These are phyloP conservation scores for Eupithecia inturbata DNA, from an alignment of 2,888 invertebrate genomes.

Conservation along the genomic window DNA sequence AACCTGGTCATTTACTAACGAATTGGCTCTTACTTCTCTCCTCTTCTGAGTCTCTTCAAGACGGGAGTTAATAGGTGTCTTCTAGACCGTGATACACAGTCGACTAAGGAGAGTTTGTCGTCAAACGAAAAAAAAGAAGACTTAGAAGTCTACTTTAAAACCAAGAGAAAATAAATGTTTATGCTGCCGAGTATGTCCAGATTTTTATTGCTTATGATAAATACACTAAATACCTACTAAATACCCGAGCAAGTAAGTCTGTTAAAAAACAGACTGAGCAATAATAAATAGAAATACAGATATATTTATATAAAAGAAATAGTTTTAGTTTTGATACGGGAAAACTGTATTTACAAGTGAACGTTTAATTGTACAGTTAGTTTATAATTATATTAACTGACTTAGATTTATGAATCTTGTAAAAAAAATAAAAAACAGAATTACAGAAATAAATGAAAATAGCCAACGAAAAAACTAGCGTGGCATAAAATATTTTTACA, in stretches of 20 bases:
- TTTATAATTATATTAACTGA: constrained; percentile 58
- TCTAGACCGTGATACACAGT: too few relatives aligned
- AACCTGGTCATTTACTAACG: too few relatives aligned
- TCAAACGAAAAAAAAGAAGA: too few relatives aligned
- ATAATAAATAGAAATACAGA: background rate
- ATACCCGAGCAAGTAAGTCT: background rate
- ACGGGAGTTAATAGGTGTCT: too few relatives aligned
- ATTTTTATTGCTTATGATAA: background rate
- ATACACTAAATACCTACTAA: background rate
- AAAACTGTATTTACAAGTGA: constrained; percentile 36
- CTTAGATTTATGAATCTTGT: constrained; percentile 58
- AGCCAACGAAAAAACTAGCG: constrained; percentile 59
- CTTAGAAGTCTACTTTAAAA: too few relatives aligned
- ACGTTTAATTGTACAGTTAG: constrained; percentile 39
- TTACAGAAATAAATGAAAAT: constrained; percentile 48
- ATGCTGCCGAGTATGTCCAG: background rate
- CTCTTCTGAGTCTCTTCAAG: too few relatives aligned
- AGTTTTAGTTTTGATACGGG: constrained; percentile 29
- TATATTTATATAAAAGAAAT: constrained; percentile 20
- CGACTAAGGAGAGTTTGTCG: too few relatives aligned
- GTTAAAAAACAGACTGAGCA: background rate
- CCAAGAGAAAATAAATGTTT: background rate
- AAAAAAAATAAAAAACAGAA: constrained; percentile 52
- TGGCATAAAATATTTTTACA: constrained; percentile 68
- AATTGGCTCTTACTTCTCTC: too few relatives aligned